phyloP scores from a whole-genome alignment of 2,113 vertebrate species.

The Ivindomyrus marchei region DNA sequence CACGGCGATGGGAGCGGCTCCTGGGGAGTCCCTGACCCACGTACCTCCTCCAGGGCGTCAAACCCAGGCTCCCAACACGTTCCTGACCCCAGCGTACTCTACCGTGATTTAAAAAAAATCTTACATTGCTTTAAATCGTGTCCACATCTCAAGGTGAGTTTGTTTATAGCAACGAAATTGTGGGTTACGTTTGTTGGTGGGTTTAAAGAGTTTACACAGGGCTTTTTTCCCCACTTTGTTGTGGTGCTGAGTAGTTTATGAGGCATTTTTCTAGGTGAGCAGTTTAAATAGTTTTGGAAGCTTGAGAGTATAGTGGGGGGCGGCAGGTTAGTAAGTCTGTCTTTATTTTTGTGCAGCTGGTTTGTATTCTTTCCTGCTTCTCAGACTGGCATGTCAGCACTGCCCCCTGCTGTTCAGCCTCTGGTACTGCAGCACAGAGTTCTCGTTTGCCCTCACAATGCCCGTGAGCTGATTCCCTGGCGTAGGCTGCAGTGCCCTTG shows the following conservation, averaged over 20 bases:
- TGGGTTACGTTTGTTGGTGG: neutral
- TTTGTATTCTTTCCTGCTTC: neutral
- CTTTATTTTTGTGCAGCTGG: neutral
- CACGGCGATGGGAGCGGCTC: neutral
- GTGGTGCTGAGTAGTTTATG: neutral
- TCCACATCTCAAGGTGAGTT: neutral
- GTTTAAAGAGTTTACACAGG: neutral
- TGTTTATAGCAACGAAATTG: neutral
- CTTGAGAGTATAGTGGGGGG: neutral
- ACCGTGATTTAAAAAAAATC: neutral
- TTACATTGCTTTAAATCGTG: neutral
- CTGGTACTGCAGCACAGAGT: neutral
- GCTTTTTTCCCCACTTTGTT: neutral
- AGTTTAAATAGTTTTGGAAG: slow-evolving; percentile 8
- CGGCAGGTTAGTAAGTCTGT: neutral
- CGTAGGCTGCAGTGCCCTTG: neutral
- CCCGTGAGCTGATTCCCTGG: neutral
- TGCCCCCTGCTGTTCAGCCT: slow-evolving; percentile 8
- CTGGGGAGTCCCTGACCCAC: neutral
- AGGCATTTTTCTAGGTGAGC: neutral
- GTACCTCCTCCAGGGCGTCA: neutral
- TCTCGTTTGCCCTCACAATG: neutral
- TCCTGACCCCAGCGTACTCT: neutral
- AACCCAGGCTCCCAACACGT: neutral
- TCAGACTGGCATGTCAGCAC: slow-evolving; percentile 4